Conservation (phyloP, 1,140 invertebrate species). For the Microplitis demolitor region DNA sequence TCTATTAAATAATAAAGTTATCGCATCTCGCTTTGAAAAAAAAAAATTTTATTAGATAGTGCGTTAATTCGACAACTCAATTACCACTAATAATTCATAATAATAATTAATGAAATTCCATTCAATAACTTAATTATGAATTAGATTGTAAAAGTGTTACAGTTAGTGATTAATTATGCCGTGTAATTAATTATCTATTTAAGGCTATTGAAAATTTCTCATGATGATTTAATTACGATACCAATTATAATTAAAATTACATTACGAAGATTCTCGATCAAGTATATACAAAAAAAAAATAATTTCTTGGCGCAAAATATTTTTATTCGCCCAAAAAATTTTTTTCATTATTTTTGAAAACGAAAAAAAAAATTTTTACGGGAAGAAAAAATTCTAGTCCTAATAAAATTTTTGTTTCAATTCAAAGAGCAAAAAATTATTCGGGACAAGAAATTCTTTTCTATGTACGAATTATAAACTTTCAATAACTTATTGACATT, state of each 20-base stretch:
- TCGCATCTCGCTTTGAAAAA: too few species aligned
- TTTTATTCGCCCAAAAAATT: too few species aligned
- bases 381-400: too few species aligned
- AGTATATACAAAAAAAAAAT: too few species aligned
- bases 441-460: neutral
- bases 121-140: neutral
- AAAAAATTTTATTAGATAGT: too few species aligned
- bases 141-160: neutral
- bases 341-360: too few species aligned
- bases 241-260: neutral
- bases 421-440: neutral
- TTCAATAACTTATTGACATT: neutral
- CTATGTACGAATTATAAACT: neutral
- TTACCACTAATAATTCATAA: neutral
- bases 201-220: neutral
- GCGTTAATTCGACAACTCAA: neutral
- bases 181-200: neutral
- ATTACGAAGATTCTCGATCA: too few species aligned
- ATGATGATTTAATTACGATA: neutral
- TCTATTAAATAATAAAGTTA: too few species aligned
- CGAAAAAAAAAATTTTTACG: too few species aligned
- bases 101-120: neutral
- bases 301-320: too few species aligned
- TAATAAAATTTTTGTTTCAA: too few species aligned
- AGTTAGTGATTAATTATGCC: too few species aligned